Conservation (phyloP, 2,113 vertebrate species). For the Rhodinocichla rosea region DNA sequence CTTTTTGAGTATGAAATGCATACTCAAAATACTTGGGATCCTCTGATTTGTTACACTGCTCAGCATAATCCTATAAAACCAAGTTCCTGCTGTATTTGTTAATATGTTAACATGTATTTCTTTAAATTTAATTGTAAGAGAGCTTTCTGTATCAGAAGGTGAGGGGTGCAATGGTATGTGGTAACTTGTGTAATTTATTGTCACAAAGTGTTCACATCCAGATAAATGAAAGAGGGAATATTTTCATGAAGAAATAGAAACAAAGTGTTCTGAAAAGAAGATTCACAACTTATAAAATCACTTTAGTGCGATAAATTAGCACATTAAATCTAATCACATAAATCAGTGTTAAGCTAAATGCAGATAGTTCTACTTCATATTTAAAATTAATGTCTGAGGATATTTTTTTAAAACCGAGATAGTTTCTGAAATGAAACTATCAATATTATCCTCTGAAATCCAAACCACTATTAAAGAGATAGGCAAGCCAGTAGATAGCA, state of each 20-base stretch:
- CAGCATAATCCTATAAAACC: neutral
- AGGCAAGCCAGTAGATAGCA: neutral
- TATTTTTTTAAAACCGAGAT: neutral
- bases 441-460: conserved; percentile 8
- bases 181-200: neutral
- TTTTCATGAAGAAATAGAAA: neutral
- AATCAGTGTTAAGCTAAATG: neutral
- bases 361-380: neutral
- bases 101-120: neutral
- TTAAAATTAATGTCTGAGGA: conserved; percentile 1
- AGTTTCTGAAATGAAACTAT: neutral
- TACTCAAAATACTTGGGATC: neutral
- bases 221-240: neutral
- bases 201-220: neutral
- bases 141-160: neutral
- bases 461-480: neutral
- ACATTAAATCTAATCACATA: neutral
- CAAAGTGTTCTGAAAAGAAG: neutral
- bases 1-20: neutral
- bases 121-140: neutral
- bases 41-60: neutral
- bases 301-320: neutral
- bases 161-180: rapidly evolving
- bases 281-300: neutral
- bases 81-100: neutral